phyloP scores from a whole-genome alignment of 2,113 vertebrate species.

The Cervus canadensis region DNA sequence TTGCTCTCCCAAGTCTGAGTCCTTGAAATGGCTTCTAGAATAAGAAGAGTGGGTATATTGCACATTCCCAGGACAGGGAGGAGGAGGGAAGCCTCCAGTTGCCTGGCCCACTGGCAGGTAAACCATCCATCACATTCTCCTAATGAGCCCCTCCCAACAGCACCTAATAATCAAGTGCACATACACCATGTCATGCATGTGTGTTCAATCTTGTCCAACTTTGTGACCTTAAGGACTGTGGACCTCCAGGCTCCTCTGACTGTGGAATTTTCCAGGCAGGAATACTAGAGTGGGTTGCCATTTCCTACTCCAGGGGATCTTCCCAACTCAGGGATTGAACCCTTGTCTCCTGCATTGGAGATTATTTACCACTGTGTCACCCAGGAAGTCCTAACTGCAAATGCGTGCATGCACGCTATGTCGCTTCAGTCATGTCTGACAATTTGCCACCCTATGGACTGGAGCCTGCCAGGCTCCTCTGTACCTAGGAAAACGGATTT shows the following conservation, averaged over 20 bases:
- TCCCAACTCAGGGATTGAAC: not conserved
- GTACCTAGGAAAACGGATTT: not conserved
- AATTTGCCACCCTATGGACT: not conserved
- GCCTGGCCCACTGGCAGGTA: not conserved
- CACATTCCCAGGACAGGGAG: not conserved
- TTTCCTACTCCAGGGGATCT: not conserved
- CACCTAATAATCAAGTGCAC: not conserved
- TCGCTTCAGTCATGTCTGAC: not conserved
- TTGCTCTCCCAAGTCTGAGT: not conserved
- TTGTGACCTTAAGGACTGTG: not conserved
- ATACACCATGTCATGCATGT: not conserved
- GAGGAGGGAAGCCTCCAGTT: fast-evolving
- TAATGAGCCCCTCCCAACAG: not conserved
- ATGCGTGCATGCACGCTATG: not conserved
- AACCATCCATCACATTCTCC: not conserved
- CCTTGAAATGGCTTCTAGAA: not conserved
- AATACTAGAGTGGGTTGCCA: not conserved
- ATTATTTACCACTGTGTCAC: not conserved
- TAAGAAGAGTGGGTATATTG: not conserved
- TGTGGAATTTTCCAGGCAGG: not conserved
- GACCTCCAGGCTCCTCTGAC: not conserved
- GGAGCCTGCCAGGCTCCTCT: not conserved
- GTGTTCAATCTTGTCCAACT: not conserved
- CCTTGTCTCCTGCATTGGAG: not conserved
- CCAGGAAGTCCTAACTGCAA: not conserved